Base-by-base conservation (phyloP, 2,888 invertebrate genomes). In the Odontocolon sp. region DNA sequence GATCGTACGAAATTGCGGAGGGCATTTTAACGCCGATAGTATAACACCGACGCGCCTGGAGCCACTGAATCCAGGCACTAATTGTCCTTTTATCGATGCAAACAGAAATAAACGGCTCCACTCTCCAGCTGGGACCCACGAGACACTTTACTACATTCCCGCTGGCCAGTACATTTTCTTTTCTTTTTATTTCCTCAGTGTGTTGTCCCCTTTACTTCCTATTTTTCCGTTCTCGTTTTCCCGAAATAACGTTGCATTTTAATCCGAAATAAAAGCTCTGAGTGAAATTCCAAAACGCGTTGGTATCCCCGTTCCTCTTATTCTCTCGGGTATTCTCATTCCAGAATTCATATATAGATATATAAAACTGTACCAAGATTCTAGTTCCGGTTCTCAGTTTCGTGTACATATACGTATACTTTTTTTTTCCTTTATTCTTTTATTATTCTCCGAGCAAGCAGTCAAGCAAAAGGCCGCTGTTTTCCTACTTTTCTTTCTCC, bases 11-110 rank as follows among this genome's bases (percentile, higher is more conserved):
- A 45, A 71, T 67, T 67, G 50, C 61, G 9, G 11, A 47, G 31
- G 54, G 47, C 14, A 54, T 33, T 75, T 38, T 52, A 52, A 42
- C 63, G 36, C 50, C 40, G 50, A 56, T 63, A 40, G 61, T 59
- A 71, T 56, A 45, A 59, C 3, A 42, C 36, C 26, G 4, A 26
- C 36, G 9, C 21, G 5, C 14, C 33, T 21, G 28, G 42, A 26
- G 54, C 54, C 40, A 61, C 54, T 40, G 71, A 40, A 72, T 57
- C 68, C 47, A 63, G 68, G 68, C 45, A 28, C 77, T 72, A 68
- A 77, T 77, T 56, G 71, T 63, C 52, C 67, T 72, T 68, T 77
- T 77, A 72, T 72, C 68, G 71, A 72, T 68, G 67, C 67, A 63
- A 72, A 72, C 42, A 36, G 67, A 68, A 72, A 77, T 77, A 72